A percentile compares a stretch with the other conserved stretches of the same genome.
Conservation (phyloP, 2,113 vertebrate genomes). For the Pitta sordida region DNA sequence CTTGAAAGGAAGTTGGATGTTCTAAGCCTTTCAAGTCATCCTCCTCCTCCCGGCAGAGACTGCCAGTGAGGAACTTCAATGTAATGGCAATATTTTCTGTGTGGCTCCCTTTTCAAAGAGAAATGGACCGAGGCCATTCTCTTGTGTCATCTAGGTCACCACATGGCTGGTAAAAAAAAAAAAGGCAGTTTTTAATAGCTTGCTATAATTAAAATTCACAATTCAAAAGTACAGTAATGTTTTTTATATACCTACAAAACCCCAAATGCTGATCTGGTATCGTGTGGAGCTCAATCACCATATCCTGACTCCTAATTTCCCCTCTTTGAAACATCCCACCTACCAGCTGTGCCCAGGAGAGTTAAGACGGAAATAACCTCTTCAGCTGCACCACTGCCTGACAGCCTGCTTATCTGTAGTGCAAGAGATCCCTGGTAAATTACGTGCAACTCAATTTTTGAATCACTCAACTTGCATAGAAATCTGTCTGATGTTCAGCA, state of each 20-base stretch:
- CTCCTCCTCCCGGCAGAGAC: neutral
- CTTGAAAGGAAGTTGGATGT: slow-evolving; percentile 13
- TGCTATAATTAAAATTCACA: neutral
- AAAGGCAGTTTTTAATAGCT: neutral
- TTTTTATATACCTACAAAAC: neutral
- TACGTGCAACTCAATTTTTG: slow-evolving; percentile 9
- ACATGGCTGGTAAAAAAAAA: neutral
- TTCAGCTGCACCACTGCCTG: slow-evolving; percentile 9
- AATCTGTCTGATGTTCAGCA: slow-evolving; percentile 16
- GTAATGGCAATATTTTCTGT: neutral
- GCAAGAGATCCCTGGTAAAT: neutral
- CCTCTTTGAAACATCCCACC: slow-evolving; percentile 3
- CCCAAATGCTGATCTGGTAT: neutral
- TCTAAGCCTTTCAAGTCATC: neutral
- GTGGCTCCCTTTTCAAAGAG: neutral
- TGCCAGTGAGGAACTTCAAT: neutral
- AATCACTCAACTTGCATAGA: slow-evolving; percentile 13
- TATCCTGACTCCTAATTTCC: slow-evolving; percentile 23
- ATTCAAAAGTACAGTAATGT: neutral
- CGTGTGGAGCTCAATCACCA: neutral
- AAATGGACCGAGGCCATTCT: neutral
- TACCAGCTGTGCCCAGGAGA: slow-evolving; percentile 26
- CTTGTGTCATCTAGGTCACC: slow-evolving; percentile 18
- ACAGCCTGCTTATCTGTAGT: neutral
- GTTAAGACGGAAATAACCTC: slow-evolving; percentile 34